Evolutionary conservation across 2,888 invertebrate genomes (phyloP).

Genomic region (Stenotaenia linearis): DNA sequence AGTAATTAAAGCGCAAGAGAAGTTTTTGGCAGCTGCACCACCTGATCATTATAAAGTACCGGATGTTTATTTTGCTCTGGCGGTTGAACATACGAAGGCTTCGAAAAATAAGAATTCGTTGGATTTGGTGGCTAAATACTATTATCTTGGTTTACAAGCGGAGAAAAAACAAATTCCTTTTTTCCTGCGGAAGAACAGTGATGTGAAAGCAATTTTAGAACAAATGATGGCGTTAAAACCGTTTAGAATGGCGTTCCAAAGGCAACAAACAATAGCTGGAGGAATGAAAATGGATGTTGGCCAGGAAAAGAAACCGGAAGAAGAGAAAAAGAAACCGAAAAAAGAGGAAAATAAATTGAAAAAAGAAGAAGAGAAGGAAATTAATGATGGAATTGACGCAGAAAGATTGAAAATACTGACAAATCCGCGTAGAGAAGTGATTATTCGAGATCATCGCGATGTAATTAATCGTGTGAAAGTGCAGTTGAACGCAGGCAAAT

Average conservation of each 20-base stretch:
- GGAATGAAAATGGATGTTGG: neutral
- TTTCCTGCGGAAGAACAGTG: neutral
- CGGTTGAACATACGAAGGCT: neutral
- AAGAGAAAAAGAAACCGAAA: neutral
- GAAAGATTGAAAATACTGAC: neutral
- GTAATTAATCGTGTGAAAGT: neutral
- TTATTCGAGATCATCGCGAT: neutral
- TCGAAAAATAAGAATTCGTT: neutral
- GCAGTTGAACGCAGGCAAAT: neutral
- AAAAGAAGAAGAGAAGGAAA: neutral
- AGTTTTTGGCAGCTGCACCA: neutral
- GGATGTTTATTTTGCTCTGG: neutral
- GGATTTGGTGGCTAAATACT: neutral
- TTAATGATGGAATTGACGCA: neutral
- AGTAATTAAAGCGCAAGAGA: neutral
- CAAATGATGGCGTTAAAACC: neutral
- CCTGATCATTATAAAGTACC: neutral
- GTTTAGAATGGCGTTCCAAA: neutral
- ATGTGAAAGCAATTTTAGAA: neutral
- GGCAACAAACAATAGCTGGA: neutral
- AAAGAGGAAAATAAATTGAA: neutral
- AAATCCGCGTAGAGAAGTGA: neutral
- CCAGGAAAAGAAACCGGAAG: neutral
- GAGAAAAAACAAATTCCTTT: neutral
- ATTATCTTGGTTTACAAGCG: neutral